Evolutionary conservation across 2,888 invertebrate genomes (phyloP).

Genomic region (Drosophila meridiana): DNA sequence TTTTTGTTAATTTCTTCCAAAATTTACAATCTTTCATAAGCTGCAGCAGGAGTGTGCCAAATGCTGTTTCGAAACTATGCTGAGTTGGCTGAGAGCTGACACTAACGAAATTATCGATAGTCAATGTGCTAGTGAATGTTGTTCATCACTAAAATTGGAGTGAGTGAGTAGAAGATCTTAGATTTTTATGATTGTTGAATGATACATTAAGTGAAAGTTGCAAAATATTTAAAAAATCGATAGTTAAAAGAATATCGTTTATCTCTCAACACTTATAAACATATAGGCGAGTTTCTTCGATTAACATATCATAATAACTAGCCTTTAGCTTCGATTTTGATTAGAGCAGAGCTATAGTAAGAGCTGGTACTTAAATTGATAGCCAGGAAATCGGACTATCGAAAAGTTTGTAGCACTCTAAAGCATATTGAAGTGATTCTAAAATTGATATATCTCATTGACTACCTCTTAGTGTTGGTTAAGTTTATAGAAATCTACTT

Average conservation of each 20-base stretch:
- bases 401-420: neutral
- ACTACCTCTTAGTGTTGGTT: neutral
- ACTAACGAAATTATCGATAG: slow-evolving; percentile 3
- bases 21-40: slow-evolving; percentile 29
- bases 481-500: neutral
- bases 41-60: slow-evolving; percentile 15
- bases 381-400: neutral
- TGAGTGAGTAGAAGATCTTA: neutral
- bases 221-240: neutral
- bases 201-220: neutral
- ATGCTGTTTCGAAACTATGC: slow-evolving; percentile 9
- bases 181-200: too few relatives aligned
- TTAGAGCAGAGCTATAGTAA: too few relatives aligned
- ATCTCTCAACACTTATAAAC: too few relatives aligned
- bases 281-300: too few relatives aligned
- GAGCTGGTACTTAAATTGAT: too few relatives aligned
- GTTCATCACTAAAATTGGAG: neutral
- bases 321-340: too few relatives aligned
- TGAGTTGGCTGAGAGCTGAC: neutral
- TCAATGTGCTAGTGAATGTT: neutral
- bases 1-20: slow-evolving; percentile 46
- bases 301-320: too few relatives aligned
- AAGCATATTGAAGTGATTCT: neutral
- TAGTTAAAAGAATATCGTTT: neutral
- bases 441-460: too few relatives aligned